Evolutionary conservation across 2,113 vertebrate genomes (phyloP).

Genomic region (Australoheros scitulus): DNA sequence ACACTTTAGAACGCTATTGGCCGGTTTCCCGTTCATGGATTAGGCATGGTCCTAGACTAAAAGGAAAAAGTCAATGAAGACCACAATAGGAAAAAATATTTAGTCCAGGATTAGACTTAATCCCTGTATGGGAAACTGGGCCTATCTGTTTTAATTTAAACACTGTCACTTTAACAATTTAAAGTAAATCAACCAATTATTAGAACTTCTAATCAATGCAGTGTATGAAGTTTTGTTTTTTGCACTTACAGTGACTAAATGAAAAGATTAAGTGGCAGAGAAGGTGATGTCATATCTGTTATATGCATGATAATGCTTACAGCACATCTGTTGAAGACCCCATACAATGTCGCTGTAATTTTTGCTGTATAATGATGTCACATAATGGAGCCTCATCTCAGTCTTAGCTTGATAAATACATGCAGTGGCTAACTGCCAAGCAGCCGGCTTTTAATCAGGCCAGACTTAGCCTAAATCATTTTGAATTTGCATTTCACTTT

Average conservation of each 20-base stretch:
- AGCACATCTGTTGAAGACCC: slow-evolving; percentile 8
- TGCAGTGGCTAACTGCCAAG: slow-evolving; percentile 65
- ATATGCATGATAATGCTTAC: background rate
- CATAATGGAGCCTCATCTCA: slow-evolving; percentile 47
- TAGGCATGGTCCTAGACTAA: too few species aligned
- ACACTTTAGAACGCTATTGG: background rate
- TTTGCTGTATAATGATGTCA: slow-evolving; percentile 38
- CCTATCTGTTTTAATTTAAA: background rate
- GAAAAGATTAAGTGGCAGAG: background rate
- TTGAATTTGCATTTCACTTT: slow-evolving; percentile 62
- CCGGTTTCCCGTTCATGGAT: too few species aligned
- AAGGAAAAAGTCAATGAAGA: too few species aligned
- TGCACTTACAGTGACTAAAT: background rate
- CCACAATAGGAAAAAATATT: too few species aligned
- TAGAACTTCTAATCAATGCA: background rate
- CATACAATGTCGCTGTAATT: slow-evolving; percentile 29
- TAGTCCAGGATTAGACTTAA: too few species aligned
- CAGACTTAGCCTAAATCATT: slow-evolving; percentile 60
- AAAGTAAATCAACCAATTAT: background rate
- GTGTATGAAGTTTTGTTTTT: background rate
- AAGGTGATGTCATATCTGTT: background rate
- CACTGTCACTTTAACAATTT: background rate
- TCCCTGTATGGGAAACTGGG: too few species aligned
- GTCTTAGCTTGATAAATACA: slow-evolving; percentile 45
- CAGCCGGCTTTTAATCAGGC: slow-evolving; percentile 62